These are phyloP conservation scores for Alethe diademata DNA, from an alignment of 2,113 vertebrate genomes.

Conservation along the genomic window DNA sequence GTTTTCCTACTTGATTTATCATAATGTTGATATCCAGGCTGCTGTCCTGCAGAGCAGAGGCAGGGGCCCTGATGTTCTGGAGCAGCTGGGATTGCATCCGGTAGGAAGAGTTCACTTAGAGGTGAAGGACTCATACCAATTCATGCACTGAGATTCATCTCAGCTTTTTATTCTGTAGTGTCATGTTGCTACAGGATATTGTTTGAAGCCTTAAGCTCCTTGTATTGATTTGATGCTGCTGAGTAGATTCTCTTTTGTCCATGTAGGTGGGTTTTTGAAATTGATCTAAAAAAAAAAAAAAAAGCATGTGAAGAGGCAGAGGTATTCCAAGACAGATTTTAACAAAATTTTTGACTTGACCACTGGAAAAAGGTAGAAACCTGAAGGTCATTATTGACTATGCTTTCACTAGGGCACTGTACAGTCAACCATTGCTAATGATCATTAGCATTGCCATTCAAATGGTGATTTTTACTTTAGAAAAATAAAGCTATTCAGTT, in stretches of 20 bases:
- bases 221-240: not conserved
- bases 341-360: not conserved
- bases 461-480: no score
- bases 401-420: not conserved
- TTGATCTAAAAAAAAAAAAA: not conserved
- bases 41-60: slow-evolving; percentile 29
- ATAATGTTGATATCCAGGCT: slow-evolving; percentile 35
- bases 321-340: not conserved
- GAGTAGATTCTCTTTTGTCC: not conserved
- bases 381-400: not conserved
- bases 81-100: slow-evolving; percentile 44
- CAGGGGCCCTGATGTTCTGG: not conserved
- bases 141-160: not conserved
- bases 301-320: not conserved
- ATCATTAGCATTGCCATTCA: not conserved
- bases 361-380: not conserved
- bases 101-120: slow-evolving; percentile 49
- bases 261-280: not conserved
- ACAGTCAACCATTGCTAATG: not conserved
- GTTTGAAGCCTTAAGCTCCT: not conserved
- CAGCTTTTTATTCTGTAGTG: not conserved
- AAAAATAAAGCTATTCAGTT: not conserved
- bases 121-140: slow-evolving; percentile 30
- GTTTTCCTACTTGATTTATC: slow-evolving; percentile 48
- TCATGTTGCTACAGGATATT: not conserved